These are phyloP conservation scores for Upupa epops DNA, from an alignment of 2,113 vertebrate genomes.

Conservation along the genomic window DNA sequence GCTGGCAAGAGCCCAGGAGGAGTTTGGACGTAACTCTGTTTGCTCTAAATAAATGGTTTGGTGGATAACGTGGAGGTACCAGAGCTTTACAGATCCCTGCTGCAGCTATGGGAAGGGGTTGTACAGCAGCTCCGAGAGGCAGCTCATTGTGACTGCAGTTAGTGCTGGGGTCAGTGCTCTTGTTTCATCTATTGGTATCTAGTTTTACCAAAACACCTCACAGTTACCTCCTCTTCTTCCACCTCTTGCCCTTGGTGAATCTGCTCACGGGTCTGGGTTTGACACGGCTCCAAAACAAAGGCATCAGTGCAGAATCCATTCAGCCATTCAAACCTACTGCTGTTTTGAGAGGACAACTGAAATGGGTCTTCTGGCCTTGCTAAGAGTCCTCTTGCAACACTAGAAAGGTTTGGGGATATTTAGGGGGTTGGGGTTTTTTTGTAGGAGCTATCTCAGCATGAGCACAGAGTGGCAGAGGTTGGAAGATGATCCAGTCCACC, in stretches of 20 bases:
- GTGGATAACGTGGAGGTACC: accelerated
- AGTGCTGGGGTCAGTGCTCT: not conserved
- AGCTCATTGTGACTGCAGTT: not conserved
- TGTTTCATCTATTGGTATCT: not conserved
- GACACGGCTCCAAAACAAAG: not conserved
- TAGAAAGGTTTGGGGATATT: not conserved
- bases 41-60: not conserved
- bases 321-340: not conserved
- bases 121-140: not conserved
- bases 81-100: not conserved
- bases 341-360: not conserved
- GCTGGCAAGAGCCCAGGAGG: not conserved
- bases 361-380: not conserved
- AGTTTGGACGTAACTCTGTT: not conserved
- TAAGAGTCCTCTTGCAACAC: not conserved
- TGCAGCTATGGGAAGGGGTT: not conserved
- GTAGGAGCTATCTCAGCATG: not conserved
- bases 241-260: not conserved
- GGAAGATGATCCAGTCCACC: no score
- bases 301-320: not conserved
- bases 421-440: not conserved
- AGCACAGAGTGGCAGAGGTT: no score
- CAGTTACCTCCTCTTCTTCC: not conserved
- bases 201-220: not conserved
- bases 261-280: not conserved